A percentile compares a stretch with the other conserved stretches of the same genome.
Conservation (phyloP, 1,140 invertebrate genomes). For the Drosophila santomea region DNA sequence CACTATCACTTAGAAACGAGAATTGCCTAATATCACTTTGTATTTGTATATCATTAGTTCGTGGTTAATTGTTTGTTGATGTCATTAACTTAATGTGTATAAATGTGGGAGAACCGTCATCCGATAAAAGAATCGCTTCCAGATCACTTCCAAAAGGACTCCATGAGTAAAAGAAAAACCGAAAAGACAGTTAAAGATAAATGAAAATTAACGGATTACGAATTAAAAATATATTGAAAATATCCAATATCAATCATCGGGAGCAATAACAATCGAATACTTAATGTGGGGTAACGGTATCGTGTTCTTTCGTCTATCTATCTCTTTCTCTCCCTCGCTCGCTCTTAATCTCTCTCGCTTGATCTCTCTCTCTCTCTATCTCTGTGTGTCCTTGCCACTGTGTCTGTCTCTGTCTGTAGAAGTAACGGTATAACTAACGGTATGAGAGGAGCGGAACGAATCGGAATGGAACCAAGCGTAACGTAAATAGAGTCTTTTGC, state of each 20-base stretch:
- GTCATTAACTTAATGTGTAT: conserved; percentile 25
- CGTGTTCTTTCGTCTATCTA: conserved; percentile 3
- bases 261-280: conserved; percentile 1
- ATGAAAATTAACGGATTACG: neutral
- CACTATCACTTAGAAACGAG: conserved; percentile 5
- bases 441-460: conserved; percentile 17
- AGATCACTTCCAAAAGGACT: conserved; percentile 21
- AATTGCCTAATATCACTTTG: neutral
- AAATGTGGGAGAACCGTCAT: conserved; percentile 11
- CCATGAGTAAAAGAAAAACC: conserved; percentile 7
- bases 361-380: neutral
- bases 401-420: conserved; percentile 29
- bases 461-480: conserved; percentile 25
- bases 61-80: conserved; percentile 15
- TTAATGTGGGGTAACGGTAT: neutral
- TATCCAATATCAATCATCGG: neutral
- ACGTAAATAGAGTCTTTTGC: conserved; percentile 31
- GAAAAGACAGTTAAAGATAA: conserved; percentile 6
- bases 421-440: conserved; percentile 23
- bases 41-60: conserved; percentile 5
- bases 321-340: neutral
- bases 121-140: conserved; percentile 19
- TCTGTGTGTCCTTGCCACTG: conserved; percentile 21
- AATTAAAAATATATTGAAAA: neutral
- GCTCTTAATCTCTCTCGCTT: neutral